Conservation (phyloP, 2,888 invertebrate species). For the Agrilus mali region DNA sequence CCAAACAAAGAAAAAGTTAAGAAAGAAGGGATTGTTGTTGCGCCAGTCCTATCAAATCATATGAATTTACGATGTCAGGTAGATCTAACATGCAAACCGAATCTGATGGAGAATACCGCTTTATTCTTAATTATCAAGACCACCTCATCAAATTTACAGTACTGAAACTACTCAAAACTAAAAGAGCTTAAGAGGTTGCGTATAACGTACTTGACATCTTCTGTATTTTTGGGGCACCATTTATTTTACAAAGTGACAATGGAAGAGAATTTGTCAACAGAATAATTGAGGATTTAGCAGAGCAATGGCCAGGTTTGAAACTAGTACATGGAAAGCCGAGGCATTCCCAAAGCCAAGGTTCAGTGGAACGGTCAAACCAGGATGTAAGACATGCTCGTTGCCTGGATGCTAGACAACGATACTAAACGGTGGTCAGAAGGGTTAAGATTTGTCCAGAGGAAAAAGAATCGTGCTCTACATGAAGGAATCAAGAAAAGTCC, state of each 20-base stretch:
- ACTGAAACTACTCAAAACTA: conserved; percentile 21
- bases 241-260: conserved; percentile 23
- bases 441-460: too few species aligned
- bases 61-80: conserved; percentile 22
- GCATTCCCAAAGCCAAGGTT: too few species aligned
- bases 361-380: conserved; percentile 16
- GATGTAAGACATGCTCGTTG: conserved; percentile 12
- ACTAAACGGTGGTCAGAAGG: too few species aligned
- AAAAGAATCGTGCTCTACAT: too few species aligned
- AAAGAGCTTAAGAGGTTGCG: conserved; percentile 25
- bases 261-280: conserved; percentile 22
- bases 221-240: conserved; percentile 23
- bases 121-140: conserved; percentile 27
- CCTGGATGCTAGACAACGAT: conserved; percentile 6
- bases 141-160: conserved; percentile 27
- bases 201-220: conserved; percentile 26
- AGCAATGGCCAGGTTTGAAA: conserved; percentile 16
- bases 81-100: conserved; percentile 24
- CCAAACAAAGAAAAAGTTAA: neutral
- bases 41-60: conserved; percentile 8
- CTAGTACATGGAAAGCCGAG: conserved; percentile 18
- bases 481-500: too few species aligned
- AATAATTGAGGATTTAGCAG: conserved; percentile 15
- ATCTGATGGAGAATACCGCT: conserved; percentile 22
- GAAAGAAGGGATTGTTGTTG: conserved; percentile 1